Evolutionary conservation across 2,113 vertebrate genomes (phyloP).

Genomic region (Gnathonemus echidnorhynchus): DNA sequence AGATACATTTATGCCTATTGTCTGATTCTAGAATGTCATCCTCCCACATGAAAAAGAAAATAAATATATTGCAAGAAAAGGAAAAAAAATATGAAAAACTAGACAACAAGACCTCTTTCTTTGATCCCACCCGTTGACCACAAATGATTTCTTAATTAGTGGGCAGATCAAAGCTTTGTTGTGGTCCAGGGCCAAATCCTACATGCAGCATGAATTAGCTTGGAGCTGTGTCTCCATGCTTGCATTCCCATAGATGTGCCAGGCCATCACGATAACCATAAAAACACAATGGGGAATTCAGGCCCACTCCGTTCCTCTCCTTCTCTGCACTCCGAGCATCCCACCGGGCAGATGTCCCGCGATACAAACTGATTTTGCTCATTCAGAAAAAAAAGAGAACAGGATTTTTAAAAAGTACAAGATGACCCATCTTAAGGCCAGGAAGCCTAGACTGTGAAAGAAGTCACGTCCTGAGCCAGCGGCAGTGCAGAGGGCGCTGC

Average conservation of each 20-base stretch:
- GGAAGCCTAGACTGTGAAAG: neutral
- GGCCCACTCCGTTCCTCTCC: neutral
- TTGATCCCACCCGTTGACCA: neutral
- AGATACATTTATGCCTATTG: neutral
- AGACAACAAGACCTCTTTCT: neutral
- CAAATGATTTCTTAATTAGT: slow-evolving; percentile 16
- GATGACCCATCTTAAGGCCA: neutral
- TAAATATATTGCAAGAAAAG: neutral
- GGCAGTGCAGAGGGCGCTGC: neutral
- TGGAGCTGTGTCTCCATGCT: neutral
- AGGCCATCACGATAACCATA: neutral
- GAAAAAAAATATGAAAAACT: neutral
- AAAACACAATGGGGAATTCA: neutral
- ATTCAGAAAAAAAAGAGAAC: neutral
- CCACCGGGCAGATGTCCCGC: neutral
- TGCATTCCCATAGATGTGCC: neutral
- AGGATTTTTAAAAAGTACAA: neutral
- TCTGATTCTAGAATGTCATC: neutral
- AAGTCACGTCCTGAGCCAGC: neutral
- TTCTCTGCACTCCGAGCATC: neutral
- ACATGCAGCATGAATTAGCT: neutral
- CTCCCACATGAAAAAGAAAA: neutral
- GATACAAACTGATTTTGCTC: neutral
- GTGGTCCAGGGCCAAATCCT: neutral
- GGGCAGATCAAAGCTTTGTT: slow-evolving; percentile 9